Evolutionary conservation across 2,888 invertebrate genomes (phyloP).

Genomic region (Ganaspis brasiliensis): DNA sequence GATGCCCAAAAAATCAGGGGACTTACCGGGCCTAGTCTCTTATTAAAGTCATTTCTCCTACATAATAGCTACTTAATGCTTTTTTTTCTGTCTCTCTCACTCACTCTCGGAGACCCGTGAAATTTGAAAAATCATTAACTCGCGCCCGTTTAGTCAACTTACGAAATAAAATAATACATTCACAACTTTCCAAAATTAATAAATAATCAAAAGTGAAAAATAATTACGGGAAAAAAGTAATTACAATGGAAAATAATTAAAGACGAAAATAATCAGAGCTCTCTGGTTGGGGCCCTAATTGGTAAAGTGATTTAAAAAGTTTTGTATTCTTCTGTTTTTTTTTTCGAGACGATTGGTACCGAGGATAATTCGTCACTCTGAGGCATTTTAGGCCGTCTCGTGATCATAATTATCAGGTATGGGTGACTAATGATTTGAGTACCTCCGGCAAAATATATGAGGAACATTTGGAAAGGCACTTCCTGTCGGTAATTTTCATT

Average conservation of each 20-base stretch:
- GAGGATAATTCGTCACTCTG: conserved; percentile 24
- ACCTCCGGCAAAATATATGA: conserved; percentile 17
- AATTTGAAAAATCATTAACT: conserved; percentile 10
- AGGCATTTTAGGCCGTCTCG: neutral
- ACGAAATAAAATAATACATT: neutral
- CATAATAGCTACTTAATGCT: conserved; percentile 21
- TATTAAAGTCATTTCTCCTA: conserved; percentile 14
- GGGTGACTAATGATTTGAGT: conserved; percentile 34
- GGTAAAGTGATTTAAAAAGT: conserved; percentile 3
- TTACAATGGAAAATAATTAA: neutral
- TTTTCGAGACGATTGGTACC: neutral
- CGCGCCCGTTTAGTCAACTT: neutral
- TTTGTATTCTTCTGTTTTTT: too few relatives aligned
- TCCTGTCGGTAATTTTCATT: conserved; percentile 15
- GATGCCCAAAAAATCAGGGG: conserved; percentile 61
- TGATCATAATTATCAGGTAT: conserved; percentile 37
- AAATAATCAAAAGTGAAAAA: neutral
- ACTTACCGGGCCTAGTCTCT: conserved; percentile 14
- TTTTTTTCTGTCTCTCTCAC: too few relatives aligned
- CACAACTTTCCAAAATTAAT: neutral
- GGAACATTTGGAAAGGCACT: conserved; percentile 34
- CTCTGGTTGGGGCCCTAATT: neutral
- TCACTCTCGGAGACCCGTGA: neutral
- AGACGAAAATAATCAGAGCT: neutral
- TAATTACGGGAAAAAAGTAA: neutral